Percentiles rank a stretch among this genome's conserved stretches.
phyloP scores from a whole-genome alignment of 2,113 vertebrate species.

The Ellobius talpinus region DNA sequence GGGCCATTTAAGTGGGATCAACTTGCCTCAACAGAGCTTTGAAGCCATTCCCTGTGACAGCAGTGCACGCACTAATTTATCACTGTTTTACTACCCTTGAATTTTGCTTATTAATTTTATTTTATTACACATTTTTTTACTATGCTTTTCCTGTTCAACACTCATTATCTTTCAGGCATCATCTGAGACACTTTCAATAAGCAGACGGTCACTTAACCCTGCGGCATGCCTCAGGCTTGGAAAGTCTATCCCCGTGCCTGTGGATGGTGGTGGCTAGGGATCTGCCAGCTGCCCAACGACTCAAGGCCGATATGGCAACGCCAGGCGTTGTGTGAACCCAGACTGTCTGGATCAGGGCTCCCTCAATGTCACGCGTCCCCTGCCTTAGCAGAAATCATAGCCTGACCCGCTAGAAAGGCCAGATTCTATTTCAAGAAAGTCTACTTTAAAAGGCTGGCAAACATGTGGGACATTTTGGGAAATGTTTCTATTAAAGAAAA shows the following conservation, averaged over 20 bases:
- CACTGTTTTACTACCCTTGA: background rate
- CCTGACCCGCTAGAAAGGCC: background rate
- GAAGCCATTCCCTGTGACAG: background rate
- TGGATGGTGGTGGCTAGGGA: background rate
- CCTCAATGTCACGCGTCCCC: too few relatives aligned
- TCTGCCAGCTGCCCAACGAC: too few relatives aligned
- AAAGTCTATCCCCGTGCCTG: fast-evolving
- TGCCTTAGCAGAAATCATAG: background rate
- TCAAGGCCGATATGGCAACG: fast-evolving
- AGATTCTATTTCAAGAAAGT: background rate
- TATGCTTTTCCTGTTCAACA: background rate
- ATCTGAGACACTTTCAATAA: background rate
- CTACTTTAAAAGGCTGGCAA: constrained; percentile 53
- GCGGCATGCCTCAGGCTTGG: background rate
- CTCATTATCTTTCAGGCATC: background rate
- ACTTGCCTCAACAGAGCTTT: background rate
- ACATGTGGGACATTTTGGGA: constrained; percentile 64
- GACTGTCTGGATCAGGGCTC: background rate
- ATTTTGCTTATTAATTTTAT: constrained; percentile 24
- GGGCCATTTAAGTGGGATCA: background rate
- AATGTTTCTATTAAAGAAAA: constrained; percentile 54
- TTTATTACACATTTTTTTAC: background rate
- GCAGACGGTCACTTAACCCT: background rate
- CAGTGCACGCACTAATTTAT: background rate
- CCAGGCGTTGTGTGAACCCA: background rate